phyloP scores from a whole-genome alignment of 2,797 vertebrate genomes.

The Siniperca undulata region DNA sequence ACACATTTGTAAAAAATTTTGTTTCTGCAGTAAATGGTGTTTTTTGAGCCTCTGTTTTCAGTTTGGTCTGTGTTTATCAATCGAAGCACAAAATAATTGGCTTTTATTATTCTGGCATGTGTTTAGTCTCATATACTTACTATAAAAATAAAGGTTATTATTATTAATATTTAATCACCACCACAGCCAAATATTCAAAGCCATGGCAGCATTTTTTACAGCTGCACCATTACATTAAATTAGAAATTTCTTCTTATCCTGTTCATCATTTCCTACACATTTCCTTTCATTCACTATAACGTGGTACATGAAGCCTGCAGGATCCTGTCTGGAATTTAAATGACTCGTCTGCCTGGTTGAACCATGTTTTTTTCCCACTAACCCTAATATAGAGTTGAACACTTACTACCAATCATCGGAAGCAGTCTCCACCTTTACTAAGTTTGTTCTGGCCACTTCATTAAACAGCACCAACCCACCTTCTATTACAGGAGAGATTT shows the following conservation, averaged over 20 bases:
- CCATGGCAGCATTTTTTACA: background rate
- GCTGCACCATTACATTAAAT: background rate
- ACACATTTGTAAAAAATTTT: background rate
- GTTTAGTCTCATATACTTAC: no score
- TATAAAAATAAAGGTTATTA: background rate
- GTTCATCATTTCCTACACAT: background rate
- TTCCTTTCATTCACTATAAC: background rate
- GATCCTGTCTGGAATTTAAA: background rate
- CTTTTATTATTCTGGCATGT: background rate
- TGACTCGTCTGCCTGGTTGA: background rate
- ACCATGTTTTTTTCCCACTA: background rate
- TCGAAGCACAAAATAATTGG: background rate
- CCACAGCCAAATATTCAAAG: background rate
- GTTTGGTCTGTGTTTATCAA: background rate
- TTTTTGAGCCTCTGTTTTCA: no score
- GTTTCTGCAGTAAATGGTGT: background rate
- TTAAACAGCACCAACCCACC: slow-evolving; percentile 36
- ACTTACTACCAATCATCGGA: background rate
- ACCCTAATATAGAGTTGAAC: background rate
- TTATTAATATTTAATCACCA: background rate
- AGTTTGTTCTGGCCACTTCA: slow-evolving; percentile 22
- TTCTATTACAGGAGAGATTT: slow-evolving; percentile 25
- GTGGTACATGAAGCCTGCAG: background rate
- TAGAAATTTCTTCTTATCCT: background rate
- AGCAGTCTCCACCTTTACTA: fast-evolving